phyloP scores from a whole-genome alignment of 2,797 vertebrate genomes.

The Muraenolepis orangiensis region DNA sequence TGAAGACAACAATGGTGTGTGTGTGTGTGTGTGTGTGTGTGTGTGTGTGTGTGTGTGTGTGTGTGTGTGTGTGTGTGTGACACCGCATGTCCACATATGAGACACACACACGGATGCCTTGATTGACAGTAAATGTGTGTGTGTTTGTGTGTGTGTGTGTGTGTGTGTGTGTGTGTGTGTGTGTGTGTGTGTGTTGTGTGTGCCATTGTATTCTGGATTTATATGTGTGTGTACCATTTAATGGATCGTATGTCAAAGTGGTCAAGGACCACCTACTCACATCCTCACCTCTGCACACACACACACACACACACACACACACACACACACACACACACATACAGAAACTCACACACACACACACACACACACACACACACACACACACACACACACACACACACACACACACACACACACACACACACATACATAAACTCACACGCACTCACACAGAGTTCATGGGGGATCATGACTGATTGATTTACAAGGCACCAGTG shows the following conservation, averaged over 20 bases:
- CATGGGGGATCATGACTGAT: constrained; percentile 35
- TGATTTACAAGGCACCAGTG: constrained; percentile 57
- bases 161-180: constrained; percentile 13
- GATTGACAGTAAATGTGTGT: constrained; percentile 32
- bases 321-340: constrained; percentile 19
- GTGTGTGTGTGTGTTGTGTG: background rate
- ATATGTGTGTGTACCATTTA: constrained; percentile 49
- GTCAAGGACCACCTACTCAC: constrained; percentile 46
- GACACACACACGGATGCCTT: no score
- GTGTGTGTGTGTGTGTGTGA: constrained; percentile 15
- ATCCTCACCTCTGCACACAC: background rate
- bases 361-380: no score
- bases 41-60: constrained; percentile 14
- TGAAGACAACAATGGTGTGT: background rate
- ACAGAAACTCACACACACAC: no score
- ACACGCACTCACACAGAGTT: constrained; percentile 8
- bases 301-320: constrained; percentile 8
- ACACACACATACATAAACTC: no score
- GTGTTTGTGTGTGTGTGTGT: constrained; percentile 22
- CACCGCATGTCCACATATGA: constrained; percentile 1
- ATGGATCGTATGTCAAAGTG: constrained; percentile 45
- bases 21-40: background rate
- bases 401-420: background rate
- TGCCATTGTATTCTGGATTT: constrained; percentile 27
- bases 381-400: background rate